These are phyloP conservation scores for Caradrina clavipalpis DNA, from an alignment of 2,888 invertebrate species.

Conservation along the genomic window DNA sequence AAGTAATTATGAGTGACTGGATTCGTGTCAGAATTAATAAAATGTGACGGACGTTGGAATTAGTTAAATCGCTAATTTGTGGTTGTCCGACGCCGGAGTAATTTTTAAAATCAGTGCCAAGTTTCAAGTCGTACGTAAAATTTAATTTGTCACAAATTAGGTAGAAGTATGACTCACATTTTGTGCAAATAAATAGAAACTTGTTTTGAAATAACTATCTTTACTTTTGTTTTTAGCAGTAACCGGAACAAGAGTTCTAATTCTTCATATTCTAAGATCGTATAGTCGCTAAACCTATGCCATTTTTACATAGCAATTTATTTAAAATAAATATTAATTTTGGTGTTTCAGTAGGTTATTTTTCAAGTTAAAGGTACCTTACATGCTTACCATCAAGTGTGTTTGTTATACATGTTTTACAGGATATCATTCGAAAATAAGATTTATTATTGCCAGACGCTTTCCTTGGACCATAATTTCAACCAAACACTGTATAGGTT, in stretches of 20 bases:
- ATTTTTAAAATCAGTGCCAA: constrained; percentile 33
- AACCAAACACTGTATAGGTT: too few species aligned
- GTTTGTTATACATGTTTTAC: too few species aligned
- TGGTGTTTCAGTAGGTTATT: too few species aligned
- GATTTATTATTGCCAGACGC: too few species aligned
- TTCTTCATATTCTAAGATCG: neutral
- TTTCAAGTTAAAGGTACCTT: too few species aligned
- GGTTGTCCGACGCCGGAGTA: constrained; percentile 6
- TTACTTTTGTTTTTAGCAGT: neutral
- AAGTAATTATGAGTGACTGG: constrained; percentile 33
- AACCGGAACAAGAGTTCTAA: constrained; percentile 18
- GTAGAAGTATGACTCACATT: constrained; percentile 12
- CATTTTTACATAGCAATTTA: too few species aligned
- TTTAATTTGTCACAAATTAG: constrained; percentile 33
- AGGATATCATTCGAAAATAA: too few species aligned
- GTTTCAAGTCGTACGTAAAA: constrained; percentile 17
- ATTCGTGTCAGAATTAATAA: constrained; percentile 35
- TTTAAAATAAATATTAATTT: too few species aligned
- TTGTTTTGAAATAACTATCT: neutral
- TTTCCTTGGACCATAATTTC: too few species aligned
- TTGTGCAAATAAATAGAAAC: neutral
- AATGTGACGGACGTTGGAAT: constrained; percentile 27
- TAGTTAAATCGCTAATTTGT: constrained; percentile 46
- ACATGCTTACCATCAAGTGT: too few species aligned
- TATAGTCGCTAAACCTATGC: too few species aligned